Base-by-base conservation (phyloP, 2,113 vertebrate genomes). In the Amblyornis subalaris region DNA sequence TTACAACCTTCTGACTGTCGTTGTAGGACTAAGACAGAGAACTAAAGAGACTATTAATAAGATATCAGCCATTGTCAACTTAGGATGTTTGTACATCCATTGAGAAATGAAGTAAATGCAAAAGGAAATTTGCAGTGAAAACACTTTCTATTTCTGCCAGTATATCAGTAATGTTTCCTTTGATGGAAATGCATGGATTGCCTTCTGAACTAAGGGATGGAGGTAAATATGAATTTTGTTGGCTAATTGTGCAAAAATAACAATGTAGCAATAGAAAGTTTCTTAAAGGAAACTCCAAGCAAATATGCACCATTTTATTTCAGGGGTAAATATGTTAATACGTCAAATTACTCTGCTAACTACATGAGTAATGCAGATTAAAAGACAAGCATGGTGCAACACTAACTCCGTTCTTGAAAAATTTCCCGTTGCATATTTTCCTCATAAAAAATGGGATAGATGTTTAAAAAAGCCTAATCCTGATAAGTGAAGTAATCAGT, bases 101-200 rank as follows among this genome's bases (percentile, higher is more conserved):
- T 95, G 85, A 89, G 88, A 79, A 89, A 91, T 87, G 20, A 85
- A 93, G 79, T 84, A 94, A 96, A 93, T 90, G 50, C 62, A 87
- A 91, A 94, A 89, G 87, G 75, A 94, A 85, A 45, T 53, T 91
- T 90, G 54, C 50, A 60, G 26, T 83, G 67, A 74, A 97, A 95
- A 85, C 40, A 35, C n/a, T 89, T 96, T 93, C 66, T 89, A 6
- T 91, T 91, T 81, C 29, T 96, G 65, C 67, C 66, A 48, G 69
- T 91, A 87, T 21, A 72, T 61, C 61, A 81, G 29, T 72, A 90
- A 85, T 87, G 53, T 77, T 92, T 95, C 89, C 31, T 93, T 91
- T 91, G 60, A 93, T 91, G 85, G 71, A 93, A 50, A 57, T 85
- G 38, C 47, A 38, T 88, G 45, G 47, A 44, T 85, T 93, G 28